Base-by-base conservation (phyloP, 2,113 vertebrate genomes). In the Capreolus pygargus region DNA sequence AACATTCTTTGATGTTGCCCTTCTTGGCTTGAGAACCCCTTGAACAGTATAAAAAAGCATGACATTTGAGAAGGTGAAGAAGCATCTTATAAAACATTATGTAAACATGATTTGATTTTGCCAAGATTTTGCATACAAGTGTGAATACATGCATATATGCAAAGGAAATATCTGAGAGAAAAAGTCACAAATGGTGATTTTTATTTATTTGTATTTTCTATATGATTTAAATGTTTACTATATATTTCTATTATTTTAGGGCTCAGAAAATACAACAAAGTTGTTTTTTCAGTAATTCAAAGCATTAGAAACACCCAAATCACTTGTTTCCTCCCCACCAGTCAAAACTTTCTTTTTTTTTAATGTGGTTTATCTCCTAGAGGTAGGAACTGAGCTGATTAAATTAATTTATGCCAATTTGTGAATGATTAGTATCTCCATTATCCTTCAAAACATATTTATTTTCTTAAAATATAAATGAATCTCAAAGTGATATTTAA, bases 341-440 rank as follows among this genome's bases (percentile, higher is more conserved):
- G 43, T 78, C 64, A 81, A 81, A 85, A 50, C 23, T 92, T 74
- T 54, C 25, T 74, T 74, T 74, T 70, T 39, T 84, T 45, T 82
- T 74, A 86, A 39, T 23, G 11, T 90, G 45, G 67, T 60, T 76
- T 70, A 36, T 96, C 78, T 89, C 39, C 61, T 61, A 52, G 55
- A 89, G 64, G 45, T 64, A 83, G 70, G 54, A 87, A 52, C 27
- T 52, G 16, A 67, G 33, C 74, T 94, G 88, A 84, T 86, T 85
- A 52, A 95, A 92, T 89, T 97, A 89, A 84, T 94, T 82, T 74
- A n/a, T 90, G 82, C 43, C 95, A 94, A 58, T 89, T 91, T 96
- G 39, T 92, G 57, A 95, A 55, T 94, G 74, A 79, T 86, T 94
- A 61, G 30, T 81, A 60, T 83, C 57, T 89, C 95, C 58, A 64